Base-by-base conservation (phyloP, 2,113 vertebrate genomes). In the Macrotus californicus region DNA sequence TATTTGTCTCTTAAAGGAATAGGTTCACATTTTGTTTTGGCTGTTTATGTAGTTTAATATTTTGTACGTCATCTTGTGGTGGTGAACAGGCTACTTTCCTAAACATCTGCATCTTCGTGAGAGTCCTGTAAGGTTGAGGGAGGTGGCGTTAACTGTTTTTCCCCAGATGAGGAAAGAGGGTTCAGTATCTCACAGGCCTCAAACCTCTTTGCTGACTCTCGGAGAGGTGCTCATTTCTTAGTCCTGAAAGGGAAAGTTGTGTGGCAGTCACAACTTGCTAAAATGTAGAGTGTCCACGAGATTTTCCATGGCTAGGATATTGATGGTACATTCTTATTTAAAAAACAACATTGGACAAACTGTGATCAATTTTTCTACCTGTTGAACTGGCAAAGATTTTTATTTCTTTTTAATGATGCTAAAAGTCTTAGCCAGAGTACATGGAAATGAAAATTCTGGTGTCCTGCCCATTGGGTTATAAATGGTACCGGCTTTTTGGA, bases 1-100 rank as follows among this genome's bases (percentile, higher is more conserved):
- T 93, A 29, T 73, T 14, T 67, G 3, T 93, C 39, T 93, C 36
- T 92, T 92, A 76, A 91, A 83, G 56, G 83, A 67, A 85, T 85
- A 48, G 14, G 31, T 54, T 34, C 41, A 50, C 50, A 31, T 79
- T 87, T 96, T 84, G 12, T 79, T 87, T 73, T 87, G 48, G n/a
- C 46, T 81, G 0, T 54, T 56, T 46, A 50, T 72, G 2, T 66
- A 54, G 29, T 91, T 91, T 34, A 82, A 73, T 46, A 34, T 72
- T 92, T 86, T 80, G 6, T 93, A n/a, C 34, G 34, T n/a, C 3
- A 22, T 72, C 54, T 61, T 83, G 26, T 34, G 89, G 26, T 34
- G 89, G 9, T 67, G 31, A 6, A 61, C 18, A 61, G 41, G 39
- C 34, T 91, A 18, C 24, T 76, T 82, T 76, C 52, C 72, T 86